Evolutionary conservation across 2,797 vertebrate genomes (phyloP), one percentile per base, ranked within the genome.

Genomic region (Triplophysa bombifrons): DNA sequence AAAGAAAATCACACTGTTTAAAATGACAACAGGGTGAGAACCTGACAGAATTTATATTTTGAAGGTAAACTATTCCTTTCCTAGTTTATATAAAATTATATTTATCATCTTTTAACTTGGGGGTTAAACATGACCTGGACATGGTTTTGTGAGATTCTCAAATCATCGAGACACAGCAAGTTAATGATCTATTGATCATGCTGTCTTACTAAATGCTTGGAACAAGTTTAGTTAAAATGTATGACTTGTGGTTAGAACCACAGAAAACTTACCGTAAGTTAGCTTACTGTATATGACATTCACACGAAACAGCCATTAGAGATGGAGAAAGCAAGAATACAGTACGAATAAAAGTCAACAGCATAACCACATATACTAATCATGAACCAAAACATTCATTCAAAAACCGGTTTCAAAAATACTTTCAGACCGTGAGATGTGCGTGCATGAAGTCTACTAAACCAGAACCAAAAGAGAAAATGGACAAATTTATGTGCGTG

Each of bases 401-500:
- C 27, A 63, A 65, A 58, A n/a, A 11, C 12, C 48, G 13, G 14
- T n/a, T 66, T 25, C 60, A 67, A 64, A 56, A 74, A 68, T 65
- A 58, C 20, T 27, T 25, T 19, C 34, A 60, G 41, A 3, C 38
- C 4, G 13, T 61, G 10, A 41, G 41, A 85, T 91, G 83, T 88
- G 34, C 5, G 86, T 86, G 84, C 90, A 85, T 81, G 87, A 86
- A 89, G 88, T 68, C 94, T 94, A 94, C 90, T 95, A 96, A 96
- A 93, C 93, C 91, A 92, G 93, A 92, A 93, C 90, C 90, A 74
- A 81, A 92, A 94, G 88, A 89, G 12, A 73, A 38, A 12, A 20
- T 58, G 2, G 93, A 94, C 95, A 95, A 93, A 94, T 93, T 89
- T 95, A 96, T 96, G 93, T 96, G 98, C 95, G 96, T 87, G 89